Percentiles rank a stretch among this genome's conserved stretches.
phyloP scores from a whole-genome alignment of 2,888 invertebrate genomes.

The Magallana nippona region DNA sequence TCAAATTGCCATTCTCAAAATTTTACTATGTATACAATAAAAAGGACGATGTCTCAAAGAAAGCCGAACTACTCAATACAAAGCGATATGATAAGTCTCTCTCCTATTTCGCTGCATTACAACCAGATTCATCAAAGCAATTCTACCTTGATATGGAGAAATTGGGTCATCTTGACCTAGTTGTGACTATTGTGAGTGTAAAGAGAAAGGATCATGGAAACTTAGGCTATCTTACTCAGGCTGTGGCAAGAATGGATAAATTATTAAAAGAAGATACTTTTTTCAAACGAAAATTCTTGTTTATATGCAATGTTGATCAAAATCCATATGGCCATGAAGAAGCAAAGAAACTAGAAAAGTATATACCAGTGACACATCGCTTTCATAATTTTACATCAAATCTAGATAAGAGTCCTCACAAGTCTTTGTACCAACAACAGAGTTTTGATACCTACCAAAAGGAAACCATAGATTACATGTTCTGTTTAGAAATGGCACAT shows the following conservation, averaged over 20 bases:
- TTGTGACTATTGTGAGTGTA: constrained; percentile 67
- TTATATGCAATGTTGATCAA: constrained; percentile 75
- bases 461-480: constrained; percentile 76
- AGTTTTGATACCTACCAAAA: constrained; percentile 60
- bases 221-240: constrained; percentile 70
- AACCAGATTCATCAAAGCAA: constrained; percentile 17
- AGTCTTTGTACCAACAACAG: constrained; percentile 37
- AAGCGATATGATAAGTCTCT: constrained; percentile 50
- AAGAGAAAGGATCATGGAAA: constrained; percentile 51
- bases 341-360: constrained; percentile 58
- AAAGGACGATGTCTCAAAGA: constrained; percentile 41
- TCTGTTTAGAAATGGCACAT: constrained; percentile 71
- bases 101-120: constrained; percentile 50
- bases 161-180: constrained; percentile 52
- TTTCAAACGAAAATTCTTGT: constrained; percentile 59
- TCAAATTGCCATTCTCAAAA: constrained; percentile 53
- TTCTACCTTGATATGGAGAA: constrained; percentile 36
- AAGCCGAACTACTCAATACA: constrained; percentile 50
- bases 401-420: constrained; percentile 27
- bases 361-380: constrained; percentile 55
- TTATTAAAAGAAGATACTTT: constrained; percentile 52
- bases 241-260: constrained; percentile 57
- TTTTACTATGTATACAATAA: constrained; percentile 49
- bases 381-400: not conserved
- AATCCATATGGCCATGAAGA: constrained; percentile 64